Evolutionary conservation across 2,888 invertebrate species (phyloP).

Genomic region (Drosophila kokeensis): DNA sequence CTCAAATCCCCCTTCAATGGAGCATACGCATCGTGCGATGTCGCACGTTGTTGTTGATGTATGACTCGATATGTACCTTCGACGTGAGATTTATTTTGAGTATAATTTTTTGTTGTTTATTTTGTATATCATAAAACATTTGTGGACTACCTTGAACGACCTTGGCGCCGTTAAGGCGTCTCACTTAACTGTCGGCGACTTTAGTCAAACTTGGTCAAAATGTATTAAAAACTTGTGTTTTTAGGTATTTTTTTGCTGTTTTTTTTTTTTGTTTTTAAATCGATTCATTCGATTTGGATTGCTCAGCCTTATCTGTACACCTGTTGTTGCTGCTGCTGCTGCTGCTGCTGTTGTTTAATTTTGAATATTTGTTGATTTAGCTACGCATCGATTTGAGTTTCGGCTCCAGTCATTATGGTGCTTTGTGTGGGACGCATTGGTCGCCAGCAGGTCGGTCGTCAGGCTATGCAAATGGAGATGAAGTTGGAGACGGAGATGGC

Average conservation of each 20-base stretch:
- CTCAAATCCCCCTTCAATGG: background rate
- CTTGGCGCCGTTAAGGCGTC: slow-evolving; percentile 71
- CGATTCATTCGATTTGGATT: slow-evolving; percentile 34
- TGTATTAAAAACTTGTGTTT: slow-evolving; percentile 58
- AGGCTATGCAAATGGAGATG: slow-evolving; percentile 39
- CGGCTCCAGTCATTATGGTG: slow-evolving; percentile 13
- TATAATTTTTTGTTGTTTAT: background rate
- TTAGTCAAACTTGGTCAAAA: slow-evolving; percentile 74
- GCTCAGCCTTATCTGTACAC: slow-evolving; percentile 47
- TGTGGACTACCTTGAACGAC: slow-evolving; percentile 78
- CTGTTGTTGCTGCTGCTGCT: slow-evolving; percentile 21
- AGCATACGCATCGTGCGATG: slow-evolving; percentile 69
- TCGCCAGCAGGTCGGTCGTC: slow-evolving; percentile 13
- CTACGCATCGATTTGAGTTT: slow-evolving; percentile 26
- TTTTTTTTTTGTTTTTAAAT: slow-evolving; percentile 16
- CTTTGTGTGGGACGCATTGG: slow-evolving; percentile 37
- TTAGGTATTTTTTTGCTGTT: background rate
- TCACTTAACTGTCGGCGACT: slow-evolving; percentile 46
- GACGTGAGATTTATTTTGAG: slow-evolving; percentile 8
- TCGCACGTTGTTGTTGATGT: slow-evolving; percentile 22
- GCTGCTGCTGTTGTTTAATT: slow-evolving; percentile 21
- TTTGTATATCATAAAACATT: slow-evolving; percentile 47
- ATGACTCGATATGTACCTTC: slow-evolving; percentile 13
- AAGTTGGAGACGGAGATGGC: slow-evolving; percentile 11
- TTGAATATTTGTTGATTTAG: slow-evolving; percentile 16